Percentiles rank a stretch among this genome's conserved stretches.
Conservation (phyloP, 2,888 invertebrate genomes). For the Alviniconcha strummeri region DNA sequence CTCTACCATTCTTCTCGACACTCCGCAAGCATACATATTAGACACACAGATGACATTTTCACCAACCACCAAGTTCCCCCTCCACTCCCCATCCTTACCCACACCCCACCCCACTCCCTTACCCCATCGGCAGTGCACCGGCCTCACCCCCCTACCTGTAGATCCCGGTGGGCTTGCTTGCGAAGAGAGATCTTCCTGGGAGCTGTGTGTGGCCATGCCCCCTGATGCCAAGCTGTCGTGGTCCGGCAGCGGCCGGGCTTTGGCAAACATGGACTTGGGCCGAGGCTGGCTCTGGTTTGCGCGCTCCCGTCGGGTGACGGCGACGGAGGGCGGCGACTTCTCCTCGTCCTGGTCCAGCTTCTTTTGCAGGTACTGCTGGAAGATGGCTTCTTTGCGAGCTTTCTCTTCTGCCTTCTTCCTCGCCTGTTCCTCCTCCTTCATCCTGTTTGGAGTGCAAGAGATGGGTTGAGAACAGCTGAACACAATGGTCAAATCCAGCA, state of each 20-base stretch:
- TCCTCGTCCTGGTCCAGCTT: conserved; percentile 93
- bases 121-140: background rate
- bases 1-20: too few species aligned
- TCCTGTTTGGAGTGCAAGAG: conserved; percentile 61
- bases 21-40: too few species aligned
- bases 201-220: conserved; percentile 49
- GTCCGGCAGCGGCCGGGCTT: conserved; percentile 41
- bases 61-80: background rate
- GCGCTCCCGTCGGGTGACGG: conserved; percentile 43
- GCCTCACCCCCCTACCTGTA: conserved; percentile 30
- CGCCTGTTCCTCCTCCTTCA: conserved; percentile 83
- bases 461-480: too few species aligned
- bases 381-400: conserved; percentile 88
- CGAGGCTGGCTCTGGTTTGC: conserved; percentile 49
- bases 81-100: background rate
- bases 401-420: conserved; percentile 88
- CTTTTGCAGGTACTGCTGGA: conserved; percentile 94
- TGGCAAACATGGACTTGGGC: conserved; percentile 66
- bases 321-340: conserved; percentile 43
- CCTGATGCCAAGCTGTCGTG: background rate
- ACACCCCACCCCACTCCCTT: background rate
- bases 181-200: conserved; percentile 61
- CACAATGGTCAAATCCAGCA: too few species aligned
- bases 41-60: background rate
- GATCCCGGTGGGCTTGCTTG: conserved; percentile 36